These are phyloP conservation scores for Scylla paramamosain DNA, from an alignment of 1,140 invertebrate genomes.

Conservation along the genomic window DNA sequence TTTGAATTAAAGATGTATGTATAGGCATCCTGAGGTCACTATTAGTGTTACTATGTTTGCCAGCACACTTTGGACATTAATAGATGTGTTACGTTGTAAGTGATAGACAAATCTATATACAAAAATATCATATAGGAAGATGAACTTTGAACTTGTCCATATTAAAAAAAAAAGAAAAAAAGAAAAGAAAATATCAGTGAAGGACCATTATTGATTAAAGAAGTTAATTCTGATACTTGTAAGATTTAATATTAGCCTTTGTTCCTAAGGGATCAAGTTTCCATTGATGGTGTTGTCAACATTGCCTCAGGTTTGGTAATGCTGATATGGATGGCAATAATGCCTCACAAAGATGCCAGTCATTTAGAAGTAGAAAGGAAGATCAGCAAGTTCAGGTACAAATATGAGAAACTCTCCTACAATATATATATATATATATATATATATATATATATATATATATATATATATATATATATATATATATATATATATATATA, in stretches of 20 bases:
- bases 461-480: slow-evolving; percentile 32
- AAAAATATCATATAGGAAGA: too few species aligned
- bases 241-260: neutral
- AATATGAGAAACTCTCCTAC: neutral
- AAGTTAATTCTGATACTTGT: too few species aligned
- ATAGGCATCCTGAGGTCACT: neutral
- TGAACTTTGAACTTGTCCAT: too few species aligned
- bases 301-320: neutral
- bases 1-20: too few species aligned
- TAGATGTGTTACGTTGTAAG: neutral
- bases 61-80: neutral
- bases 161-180: too few species aligned
- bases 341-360: neutral
- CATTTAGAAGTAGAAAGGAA: neutral
- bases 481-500: slow-evolving; percentile 32
- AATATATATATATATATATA: slow-evolving; percentile 28
- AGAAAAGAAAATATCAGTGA: too few species aligned
- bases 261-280: neutral
- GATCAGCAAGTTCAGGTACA: neutral
- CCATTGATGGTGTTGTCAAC: neutral
- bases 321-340: neutral
- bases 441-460: slow-evolving; percentile 32
- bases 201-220: too few species aligned
- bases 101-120: neutral
- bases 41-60: neutral